Evolutionary conservation across 2,797 vertebrate species (phyloP).

Genomic region (Aythya fuligula): DNA sequence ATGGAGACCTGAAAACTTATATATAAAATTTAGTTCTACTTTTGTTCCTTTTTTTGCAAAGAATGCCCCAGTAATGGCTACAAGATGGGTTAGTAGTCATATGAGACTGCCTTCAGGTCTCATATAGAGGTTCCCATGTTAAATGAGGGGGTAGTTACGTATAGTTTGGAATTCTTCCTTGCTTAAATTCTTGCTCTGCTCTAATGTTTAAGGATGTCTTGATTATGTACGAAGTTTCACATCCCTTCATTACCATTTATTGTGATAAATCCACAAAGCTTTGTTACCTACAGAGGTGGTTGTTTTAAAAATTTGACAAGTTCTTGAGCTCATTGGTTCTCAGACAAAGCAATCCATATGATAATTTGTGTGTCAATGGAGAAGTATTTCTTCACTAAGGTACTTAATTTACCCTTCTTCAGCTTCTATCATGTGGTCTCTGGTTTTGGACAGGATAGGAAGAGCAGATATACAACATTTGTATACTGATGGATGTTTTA

Average conservation of each 20-base stretch:
- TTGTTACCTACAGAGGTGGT: background rate
- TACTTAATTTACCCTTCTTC: background rate
- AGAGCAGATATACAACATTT: background rate
- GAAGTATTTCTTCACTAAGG: background rate
- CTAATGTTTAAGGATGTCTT: background rate
- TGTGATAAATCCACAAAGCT: background rate
- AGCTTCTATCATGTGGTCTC: background rate
- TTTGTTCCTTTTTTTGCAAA: background rate
- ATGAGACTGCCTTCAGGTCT: background rate
- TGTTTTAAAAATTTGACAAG: background rate
- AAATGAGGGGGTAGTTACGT: background rate
- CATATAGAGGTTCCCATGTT: accelerated
- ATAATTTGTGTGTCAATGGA: background rate
- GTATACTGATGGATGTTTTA: background rate
- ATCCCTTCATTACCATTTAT: background rate
- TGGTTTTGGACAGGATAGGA: background rate
- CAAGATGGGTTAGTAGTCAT: background rate
- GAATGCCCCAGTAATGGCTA: background rate
- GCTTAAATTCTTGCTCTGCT: background rate
- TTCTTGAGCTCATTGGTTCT: background rate
- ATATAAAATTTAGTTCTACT: background rate
- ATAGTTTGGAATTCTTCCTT: background rate
- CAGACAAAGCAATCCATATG: background rate
- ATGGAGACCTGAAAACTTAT: background rate
- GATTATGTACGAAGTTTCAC: background rate